A percentile compares a stretch with the other conserved stretches of the same genome.
These are phyloP conservation scores for Charadrius vociferus DNA, from an alignment of 2,113 vertebrate species.

Conservation along the genomic window DNA sequence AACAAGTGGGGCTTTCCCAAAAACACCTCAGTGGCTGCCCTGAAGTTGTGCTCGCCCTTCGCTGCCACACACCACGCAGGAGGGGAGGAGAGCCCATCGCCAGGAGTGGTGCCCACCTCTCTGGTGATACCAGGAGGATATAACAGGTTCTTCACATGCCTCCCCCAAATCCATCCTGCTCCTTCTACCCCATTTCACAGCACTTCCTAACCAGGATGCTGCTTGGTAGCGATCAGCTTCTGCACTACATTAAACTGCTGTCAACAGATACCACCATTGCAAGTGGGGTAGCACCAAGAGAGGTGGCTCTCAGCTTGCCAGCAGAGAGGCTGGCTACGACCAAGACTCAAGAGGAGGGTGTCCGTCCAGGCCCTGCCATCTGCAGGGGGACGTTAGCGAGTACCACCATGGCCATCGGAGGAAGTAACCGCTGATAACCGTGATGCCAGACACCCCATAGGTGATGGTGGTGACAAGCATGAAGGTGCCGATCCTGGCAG, in stretches of 20 bases:
- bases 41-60: neutral
- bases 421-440: neutral
- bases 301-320: neutral
- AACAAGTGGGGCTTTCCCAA: fast-evolving
- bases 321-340: neutral
- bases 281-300: neutral
- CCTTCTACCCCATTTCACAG: neutral
- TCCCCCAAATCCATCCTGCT: neutral
- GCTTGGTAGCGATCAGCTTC: neutral
- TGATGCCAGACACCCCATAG: fast-evolving
- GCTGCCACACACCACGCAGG: too few relatives aligned
- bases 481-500: neutral
- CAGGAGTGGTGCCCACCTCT: neutral
- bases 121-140: neutral
- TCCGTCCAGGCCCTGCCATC: neutral
- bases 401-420: neutral
- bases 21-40: too few relatives aligned
- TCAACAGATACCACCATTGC: neutral
- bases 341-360: neutral
- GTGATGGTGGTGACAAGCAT: neutral
- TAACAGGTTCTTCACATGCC: neutral
- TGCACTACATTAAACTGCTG: neutral
- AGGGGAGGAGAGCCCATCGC: neutral
- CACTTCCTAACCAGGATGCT: neutral
- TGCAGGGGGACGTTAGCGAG: neutral